Base-by-base conservation (phyloP, 2,797 vertebrate genomes). In the Mormyrus hasselquistii region DNA sequence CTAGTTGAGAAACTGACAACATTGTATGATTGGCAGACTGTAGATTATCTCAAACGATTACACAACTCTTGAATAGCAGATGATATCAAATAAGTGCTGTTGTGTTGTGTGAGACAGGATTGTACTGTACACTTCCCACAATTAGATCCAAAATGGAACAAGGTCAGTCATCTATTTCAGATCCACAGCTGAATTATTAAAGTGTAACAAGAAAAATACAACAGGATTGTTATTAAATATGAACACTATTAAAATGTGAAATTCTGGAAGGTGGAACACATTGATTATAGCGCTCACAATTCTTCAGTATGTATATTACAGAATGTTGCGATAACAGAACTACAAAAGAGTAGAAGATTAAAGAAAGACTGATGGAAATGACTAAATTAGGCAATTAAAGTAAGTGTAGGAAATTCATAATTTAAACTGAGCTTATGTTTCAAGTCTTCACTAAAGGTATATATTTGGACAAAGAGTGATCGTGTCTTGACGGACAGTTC, bases 111-210 rank as follows among this genome's bases (percentile, higher is more conserved):
- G 29, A 65, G 53, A 85, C 41, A 65, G 12, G 29, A 50, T 41
- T 25, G 47, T 69, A 14, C 7, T 50, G 22, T 83, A 86, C 29
- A 19, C 1, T 22, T 86, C 29, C 19, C n/a, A 3, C 29, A 52
- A 38, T 52, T 49, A 19, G 22, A 86, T 29, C 82, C 62, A 83
- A 86, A 89, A 86, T 50, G 38, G 14, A 87, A 49, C 22, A 88
- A 88, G 88, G 69, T 82, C 88, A 57, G 53, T 52, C 25, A 44
- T 88, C 53, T 49, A 50, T 86, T 69, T 89, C n/a, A 52, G 38
- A 19, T 59, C 19, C 65, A 44, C 34, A 3, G 25, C 16, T 8
- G 8, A 34, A 22, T 50, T 52, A 73, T 86, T 34, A 89, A 52
- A 86, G 25, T 8, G 12, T 69, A 85, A 50, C 88, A 52, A 49